phyloP scores from a whole-genome alignment of 2,888 invertebrate species.

The Ellobium chinense region DNA sequence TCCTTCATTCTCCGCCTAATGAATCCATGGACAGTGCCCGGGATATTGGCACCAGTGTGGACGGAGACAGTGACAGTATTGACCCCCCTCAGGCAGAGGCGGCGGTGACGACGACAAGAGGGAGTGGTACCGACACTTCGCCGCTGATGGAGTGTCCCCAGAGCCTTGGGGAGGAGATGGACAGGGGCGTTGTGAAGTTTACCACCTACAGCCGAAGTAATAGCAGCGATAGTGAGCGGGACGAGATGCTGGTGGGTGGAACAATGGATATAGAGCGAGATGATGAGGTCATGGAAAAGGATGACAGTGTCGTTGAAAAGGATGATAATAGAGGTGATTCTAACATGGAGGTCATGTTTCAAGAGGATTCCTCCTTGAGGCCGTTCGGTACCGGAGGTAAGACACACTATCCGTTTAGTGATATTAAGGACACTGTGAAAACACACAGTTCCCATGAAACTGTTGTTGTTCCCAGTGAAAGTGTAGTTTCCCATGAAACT shows the following conservation, averaged over 20 bases:
- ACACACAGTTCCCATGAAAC: too few species aligned
- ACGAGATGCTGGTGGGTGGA: neutral
- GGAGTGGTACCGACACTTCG: neutral
- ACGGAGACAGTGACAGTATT: conserved; percentile 15
- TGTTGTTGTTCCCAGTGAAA: too few species aligned
- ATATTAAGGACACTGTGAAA: neutral
- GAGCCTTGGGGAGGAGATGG: conserved; percentile 22
- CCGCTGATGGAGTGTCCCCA: neutral
- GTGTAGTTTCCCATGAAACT: too few species aligned
- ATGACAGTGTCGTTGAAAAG: neutral
- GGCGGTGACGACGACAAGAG: neutral
- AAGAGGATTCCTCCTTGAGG: neutral
- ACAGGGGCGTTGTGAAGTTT: neutral
- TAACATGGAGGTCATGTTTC: too few species aligned
- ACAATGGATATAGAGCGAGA: neutral
- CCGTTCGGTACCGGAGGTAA: conserved; percentile 1
- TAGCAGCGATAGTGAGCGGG: neutral
- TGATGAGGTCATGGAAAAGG: neutral
- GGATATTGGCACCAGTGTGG: conserved; percentile 39
- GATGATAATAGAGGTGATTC: neutral
- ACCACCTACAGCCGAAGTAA: neutral
- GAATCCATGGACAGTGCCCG: conserved; percentile 33
- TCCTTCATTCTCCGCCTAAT: conserved; percentile 41
- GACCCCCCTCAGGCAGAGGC: neutral
- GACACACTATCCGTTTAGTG: neutral